These are phyloP conservation scores for Streptopelia turtur DNA, from an alignment of 2,797 vertebrate genomes.

Conservation along the genomic window DNA sequence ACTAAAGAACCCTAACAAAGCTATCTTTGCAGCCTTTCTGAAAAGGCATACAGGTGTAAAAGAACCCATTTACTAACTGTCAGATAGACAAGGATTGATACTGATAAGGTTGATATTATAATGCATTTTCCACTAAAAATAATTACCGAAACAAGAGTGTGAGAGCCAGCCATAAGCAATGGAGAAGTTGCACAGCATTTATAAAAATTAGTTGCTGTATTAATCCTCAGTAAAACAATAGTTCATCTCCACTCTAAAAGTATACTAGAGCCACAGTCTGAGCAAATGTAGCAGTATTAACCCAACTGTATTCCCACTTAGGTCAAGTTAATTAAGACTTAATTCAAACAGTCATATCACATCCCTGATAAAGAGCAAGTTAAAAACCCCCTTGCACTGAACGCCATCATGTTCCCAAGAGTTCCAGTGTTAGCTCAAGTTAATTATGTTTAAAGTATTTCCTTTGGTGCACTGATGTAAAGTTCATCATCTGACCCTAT, in stretches of 20 bases:
- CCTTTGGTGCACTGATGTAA: background rate
- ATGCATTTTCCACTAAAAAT: background rate
- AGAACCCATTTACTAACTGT: background rate
- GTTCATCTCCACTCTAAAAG: background rate
- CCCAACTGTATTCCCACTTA: background rate
- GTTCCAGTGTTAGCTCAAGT: slow-evolving; percentile 5
- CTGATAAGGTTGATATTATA: background rate
- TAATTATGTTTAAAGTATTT: slow-evolving; percentile 44
- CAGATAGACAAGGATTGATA: background rate
- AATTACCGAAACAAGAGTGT: background rate
- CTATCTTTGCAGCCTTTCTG: background rate
- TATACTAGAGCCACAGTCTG: background rate
- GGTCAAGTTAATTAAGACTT: slow-evolving; percentile 31
- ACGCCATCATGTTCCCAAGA: background rate
- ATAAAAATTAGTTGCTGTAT: background rate
- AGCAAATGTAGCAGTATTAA: background rate
- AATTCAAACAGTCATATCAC: background rate
- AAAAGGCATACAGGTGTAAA: background rate
- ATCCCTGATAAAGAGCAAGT: background rate
- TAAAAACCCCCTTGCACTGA: background rate
- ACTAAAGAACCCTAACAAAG: background rate
- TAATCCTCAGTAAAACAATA: background rate
- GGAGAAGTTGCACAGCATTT: background rate
- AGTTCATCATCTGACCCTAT: background rate
- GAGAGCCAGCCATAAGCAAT: background rate